These are phyloP conservation scores for Stictocephala bisonia DNA, from an alignment of 2,888 invertebrate genomes.

Conservation along the genomic window DNA sequence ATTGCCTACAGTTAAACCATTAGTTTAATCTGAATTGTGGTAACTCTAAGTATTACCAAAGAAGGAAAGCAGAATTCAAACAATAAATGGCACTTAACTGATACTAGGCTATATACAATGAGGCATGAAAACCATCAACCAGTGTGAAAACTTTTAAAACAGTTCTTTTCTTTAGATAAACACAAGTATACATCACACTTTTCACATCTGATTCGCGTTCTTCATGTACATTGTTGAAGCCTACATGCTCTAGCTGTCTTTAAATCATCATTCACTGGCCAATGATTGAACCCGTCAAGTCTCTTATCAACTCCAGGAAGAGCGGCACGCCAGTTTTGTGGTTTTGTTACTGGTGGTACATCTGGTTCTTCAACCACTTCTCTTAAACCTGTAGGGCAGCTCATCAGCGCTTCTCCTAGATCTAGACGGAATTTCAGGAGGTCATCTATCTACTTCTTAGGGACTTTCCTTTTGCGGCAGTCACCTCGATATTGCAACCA, in stretches of 20 bases:
- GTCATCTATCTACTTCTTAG: background rate
- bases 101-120: too few relatives aligned
- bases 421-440: background rate
- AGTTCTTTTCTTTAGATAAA: too few relatives aligned
- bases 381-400: background rate
- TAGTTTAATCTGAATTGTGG: too few relatives aligned
- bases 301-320: background rate
- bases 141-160: too few relatives aligned
- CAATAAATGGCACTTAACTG: too few relatives aligned
- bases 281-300: background rate
- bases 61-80: too few relatives aligned
- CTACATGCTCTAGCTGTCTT: background rate
- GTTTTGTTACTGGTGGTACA: background rate
- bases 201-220: too few relatives aligned
- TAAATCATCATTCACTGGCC: background rate
- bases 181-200: too few relatives aligned
- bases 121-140: too few relatives aligned
- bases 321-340: constrained; percentile 4
- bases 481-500: constrained; percentile 29
- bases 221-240: too few relatives aligned
- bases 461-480: background rate
- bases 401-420: constrained; percentile 7
- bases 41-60: too few relatives aligned
- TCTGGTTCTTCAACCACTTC: background rate
- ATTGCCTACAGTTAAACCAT: too few relatives aligned